Conservation (phyloP, 2,888 invertebrate species). For the Tinea trinotella region DNA sequence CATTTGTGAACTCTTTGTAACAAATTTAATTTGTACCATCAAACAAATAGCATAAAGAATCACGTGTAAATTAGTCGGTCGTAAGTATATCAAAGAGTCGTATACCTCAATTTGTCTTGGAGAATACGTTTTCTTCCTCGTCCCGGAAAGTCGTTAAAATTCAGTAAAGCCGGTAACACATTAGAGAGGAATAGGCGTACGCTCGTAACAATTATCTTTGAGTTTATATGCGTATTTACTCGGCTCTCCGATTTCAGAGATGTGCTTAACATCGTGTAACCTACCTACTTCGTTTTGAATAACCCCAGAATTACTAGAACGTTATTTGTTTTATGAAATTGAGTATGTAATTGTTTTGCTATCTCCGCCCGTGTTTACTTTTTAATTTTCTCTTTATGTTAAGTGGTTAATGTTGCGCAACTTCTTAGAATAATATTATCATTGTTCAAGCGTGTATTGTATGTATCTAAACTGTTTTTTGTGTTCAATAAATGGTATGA, state of each 20-base stretch:
- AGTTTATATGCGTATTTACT: conserved; percentile 31
- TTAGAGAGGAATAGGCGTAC: conserved; percentile 35
- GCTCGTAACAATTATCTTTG: conserved; percentile 39
- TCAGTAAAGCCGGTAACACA: conserved; percentile 43
- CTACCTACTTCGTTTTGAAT: conserved; percentile 20
- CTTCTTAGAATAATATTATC: too few relatives aligned
- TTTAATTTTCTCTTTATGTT: conserved; percentile 8
- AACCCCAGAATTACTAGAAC: not conserved
- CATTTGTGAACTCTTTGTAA: too few relatives aligned
- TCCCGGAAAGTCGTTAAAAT: conserved; percentile 34
- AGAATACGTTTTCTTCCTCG: not conserved
- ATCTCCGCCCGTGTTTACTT: not conserved
- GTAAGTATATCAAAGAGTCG: not conserved
- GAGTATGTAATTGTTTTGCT: conserved; percentile 33
- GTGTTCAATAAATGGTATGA: too few relatives aligned
- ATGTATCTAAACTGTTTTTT: too few relatives aligned
- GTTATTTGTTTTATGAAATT: conserved; percentile 36
- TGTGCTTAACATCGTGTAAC: conserved; percentile 24
- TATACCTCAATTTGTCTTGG: not conserved
- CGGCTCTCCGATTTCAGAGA: conserved; percentile 30
- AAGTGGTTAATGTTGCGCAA: too few relatives aligned
- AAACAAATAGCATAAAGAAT: not conserved
- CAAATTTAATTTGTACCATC: too few relatives aligned
- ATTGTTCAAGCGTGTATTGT: too few relatives aligned
- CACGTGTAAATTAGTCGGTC: not conserved